Base-by-base conservation (phyloP, 1,140 invertebrate species). In the Ruditapes philippinarum region DNA sequence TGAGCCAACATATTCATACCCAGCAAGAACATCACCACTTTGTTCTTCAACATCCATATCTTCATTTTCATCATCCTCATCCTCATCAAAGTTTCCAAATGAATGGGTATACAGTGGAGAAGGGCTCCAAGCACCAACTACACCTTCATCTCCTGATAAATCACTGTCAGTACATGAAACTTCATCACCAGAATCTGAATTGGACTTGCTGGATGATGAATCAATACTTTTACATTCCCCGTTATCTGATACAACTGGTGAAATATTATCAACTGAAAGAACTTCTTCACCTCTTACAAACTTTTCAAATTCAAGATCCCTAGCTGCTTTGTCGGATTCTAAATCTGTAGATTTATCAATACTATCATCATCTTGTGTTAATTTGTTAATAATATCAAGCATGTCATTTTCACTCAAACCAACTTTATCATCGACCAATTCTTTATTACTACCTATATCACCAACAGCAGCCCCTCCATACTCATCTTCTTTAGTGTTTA, bases 131-230 rank as follows among this genome's bases (percentile, higher is more conserved):
- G 81, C 33, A 14, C 60, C 79, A 57, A 96, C 96, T 91, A 97
- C 97, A 11, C 97, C 97, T 95, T 99, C 98, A 92, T 99, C 98
- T 80, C 98, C 97, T 36, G 97, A 97, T 73, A 98, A 98, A 82
- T 97, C 96, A 14, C 98, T 98, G 96, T 99, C 97, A 84, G 97
- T 68, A 17, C 49, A 97, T 95, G 99, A 97, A 91, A 97, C 97
- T 95, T 99, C 98, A 96, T 99, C 98, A 33, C 96, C 96, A 85
- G 97, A 97, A 11, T 97, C 96, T 96, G 97, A 65, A 73, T 54
- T 22, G 14, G 40, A 31, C 0, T 31, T 7, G 4, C 25, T 54
- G 40, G 68, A 74, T 86, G 38, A 36, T 1, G 70, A 74, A 4
- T 78, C 74, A 51, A 51, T 28, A 36, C 45, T 51, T 1, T 70